phyloP scores from a whole-genome alignment of 1,140 invertebrate genomes.

The Drosophila repletoides region DNA sequence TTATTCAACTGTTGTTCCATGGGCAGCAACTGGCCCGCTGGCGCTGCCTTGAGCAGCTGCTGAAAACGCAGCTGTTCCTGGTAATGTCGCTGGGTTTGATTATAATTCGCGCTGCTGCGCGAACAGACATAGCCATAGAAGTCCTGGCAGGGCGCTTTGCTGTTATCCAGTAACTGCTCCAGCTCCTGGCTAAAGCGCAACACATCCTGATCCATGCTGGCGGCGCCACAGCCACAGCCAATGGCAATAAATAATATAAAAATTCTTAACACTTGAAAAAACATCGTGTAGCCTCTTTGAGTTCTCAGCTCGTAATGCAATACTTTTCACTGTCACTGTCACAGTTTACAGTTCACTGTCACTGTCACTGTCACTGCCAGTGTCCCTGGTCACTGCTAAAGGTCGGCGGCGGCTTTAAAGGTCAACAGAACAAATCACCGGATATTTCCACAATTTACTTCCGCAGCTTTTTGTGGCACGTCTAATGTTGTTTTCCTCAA shows the following conservation, averaged over 20 bases:
- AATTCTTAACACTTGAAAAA: slow-evolving; percentile 9
- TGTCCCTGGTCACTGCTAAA: slow-evolving; percentile 8
- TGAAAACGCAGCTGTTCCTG: slow-evolving; percentile 62
- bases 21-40: slow-evolving; percentile 52
- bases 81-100: slow-evolving; percentile 35
- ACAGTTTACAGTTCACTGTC: too few relatives aligned
- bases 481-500: slow-evolving; percentile 15
- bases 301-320: slow-evolving; percentile 11
- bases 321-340: not conserved
- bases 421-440: slow-evolving; percentile 11
- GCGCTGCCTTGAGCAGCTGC: slow-evolving; percentile 40
- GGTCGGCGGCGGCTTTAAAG: slow-evolving; percentile 5
- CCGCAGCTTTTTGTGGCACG: slow-evolving; percentile 29
- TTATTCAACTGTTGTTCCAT: slow-evolving; percentile 66
- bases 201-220: slow-evolving; percentile 52
- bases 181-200: slow-evolving; percentile 65
- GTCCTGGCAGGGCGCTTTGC: slow-evolving; percentile 57
- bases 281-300: slow-evolving; percentile 21
- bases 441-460: slow-evolving; percentile 37
- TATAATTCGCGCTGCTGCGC: slow-evolving; percentile 46
- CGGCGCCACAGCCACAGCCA: not conserved
- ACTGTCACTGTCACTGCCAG: slow-evolving; percentile 1
- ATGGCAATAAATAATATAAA: too few relatives aligned
- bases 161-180: slow-evolving; percentile 55
- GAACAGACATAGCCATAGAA: slow-evolving; percentile 73